Base-by-base conservation (phyloP, 2,797 vertebrate species). In the Helostoma temminkii region DNA sequence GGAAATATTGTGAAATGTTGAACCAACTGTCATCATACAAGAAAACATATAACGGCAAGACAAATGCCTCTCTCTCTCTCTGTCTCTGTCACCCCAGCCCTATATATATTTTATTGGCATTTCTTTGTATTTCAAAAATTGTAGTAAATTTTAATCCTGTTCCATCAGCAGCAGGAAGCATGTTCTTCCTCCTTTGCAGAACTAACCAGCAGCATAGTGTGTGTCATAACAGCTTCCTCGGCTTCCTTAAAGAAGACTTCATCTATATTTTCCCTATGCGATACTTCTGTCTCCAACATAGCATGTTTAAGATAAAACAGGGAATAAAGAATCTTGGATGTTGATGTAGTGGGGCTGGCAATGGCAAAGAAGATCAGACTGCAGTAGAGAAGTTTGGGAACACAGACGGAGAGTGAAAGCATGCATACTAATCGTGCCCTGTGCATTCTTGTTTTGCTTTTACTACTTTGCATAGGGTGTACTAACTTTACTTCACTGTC, bases 381-480 rank as follows among this genome's bases (percentile, higher is more conserved):
- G 62, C 71, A 53, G 70, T 9, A 30, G 63, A 77, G 68, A 74
- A 74, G 53, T 52, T 53, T 11, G 81, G 69, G 74, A 86, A 72
- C 66, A 39, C 82, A 52, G 56, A 58, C 72, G 60, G 42, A 59
- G 59, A 67, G 62, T 25, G 37, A 36, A 60, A 70, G 39, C 71
- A 30, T 74, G 81, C 83, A 90, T 88, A 82, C 79, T 86, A 87
- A 90, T 87, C 62, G 41, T 32, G 68, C 55, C 76, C 69, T 82
- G 70, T 74, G 66, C 52, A 71, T 74, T 79, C 58, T 71, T 39
- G 28, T 65, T 60, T 80, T 37, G 63, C 54, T 52, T 67, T 76
- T 45, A 49, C 64, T 74, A 14, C 72, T 83, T 82, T 77, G 63
- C 68, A 84, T 67, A 52, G 34, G 26, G 50, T 73, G 72, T 46